These are phyloP conservation scores for Ryuthela nishihirai DNA, from an alignment of 2,888 invertebrate species.

Conservation along the genomic window DNA sequence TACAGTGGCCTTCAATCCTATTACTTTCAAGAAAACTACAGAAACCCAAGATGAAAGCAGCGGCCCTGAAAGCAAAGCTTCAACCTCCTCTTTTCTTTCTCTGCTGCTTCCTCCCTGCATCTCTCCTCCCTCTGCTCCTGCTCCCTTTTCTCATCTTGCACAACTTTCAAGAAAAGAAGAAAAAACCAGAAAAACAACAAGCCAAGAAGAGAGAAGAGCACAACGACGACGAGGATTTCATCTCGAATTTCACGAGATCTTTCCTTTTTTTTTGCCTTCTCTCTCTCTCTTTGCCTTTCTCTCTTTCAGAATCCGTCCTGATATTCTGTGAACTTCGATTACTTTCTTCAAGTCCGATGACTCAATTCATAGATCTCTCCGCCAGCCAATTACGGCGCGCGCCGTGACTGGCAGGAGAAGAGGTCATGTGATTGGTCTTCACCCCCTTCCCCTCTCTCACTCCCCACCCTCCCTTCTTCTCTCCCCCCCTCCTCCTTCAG, in stretches of 20 bases:
- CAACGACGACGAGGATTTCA: conserved; percentile 27
- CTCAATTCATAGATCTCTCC: conserved; percentile 34
- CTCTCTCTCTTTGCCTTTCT: conserved; percentile 1
- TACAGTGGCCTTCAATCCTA: conserved; percentile 38
- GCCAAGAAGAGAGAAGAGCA: background rate
- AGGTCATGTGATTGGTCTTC: conserved; percentile 37
- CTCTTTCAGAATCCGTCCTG: conserved; percentile 14
- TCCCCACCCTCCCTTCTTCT: conserved; percentile 6
- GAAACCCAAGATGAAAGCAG: conserved; percentile 37
- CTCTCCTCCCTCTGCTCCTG: conserved; percentile 24
- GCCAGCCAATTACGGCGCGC: conserved; percentile 33
- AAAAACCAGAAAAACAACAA: conserved; percentile 7
- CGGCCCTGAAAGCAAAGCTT: conserved; percentile 34
- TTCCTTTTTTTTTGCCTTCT: conserved; percentile 4
- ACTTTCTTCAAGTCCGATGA: conserved; percentile 38
- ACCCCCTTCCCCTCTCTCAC: conserved; percentile 2
- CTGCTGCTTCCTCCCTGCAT: conserved; percentile 1
- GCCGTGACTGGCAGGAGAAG: conserved; percentile 38
- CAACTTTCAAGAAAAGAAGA: conserved; percentile 26
- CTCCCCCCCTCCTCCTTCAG: too few relatives aligned
- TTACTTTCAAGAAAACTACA: conserved; percentile 38
- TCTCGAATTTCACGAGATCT: conserved; percentile 33
- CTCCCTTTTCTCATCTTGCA: conserved; percentile 2
- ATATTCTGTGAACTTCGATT: conserved; percentile 39
- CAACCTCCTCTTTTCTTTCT: conserved; percentile 15